Conservation (phyloP, 1,140 invertebrate genomes). For the Hylaeus anthracinus region DNA sequence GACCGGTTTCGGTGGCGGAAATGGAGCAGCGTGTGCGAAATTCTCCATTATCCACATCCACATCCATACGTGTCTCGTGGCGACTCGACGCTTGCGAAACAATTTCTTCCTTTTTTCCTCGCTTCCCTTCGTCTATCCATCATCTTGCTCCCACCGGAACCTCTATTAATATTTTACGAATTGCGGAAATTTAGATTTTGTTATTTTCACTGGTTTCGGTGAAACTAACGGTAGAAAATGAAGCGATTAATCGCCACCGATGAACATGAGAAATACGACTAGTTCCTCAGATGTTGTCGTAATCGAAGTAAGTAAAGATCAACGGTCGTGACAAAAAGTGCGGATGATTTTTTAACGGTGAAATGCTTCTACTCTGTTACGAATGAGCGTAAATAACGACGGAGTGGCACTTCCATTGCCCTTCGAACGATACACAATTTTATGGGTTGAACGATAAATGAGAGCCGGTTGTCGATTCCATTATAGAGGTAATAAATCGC, state of each 20-base stretch:
- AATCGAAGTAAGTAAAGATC: background rate
- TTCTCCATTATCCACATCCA: slow-evolving; percentile 37
- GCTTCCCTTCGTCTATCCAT: no score
- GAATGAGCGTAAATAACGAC: slow-evolving; percentile 26
- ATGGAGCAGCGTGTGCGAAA: slow-evolving; percentile 29
- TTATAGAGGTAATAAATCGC: slow-evolving; percentile 26
- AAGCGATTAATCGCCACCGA: no score
- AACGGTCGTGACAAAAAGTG: background rate
- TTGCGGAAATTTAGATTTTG: no score
- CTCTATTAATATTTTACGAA: no score
- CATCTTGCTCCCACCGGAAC: no score
- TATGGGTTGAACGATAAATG: slow-evolving; percentile 42
- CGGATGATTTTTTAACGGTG: slow-evolving; percentile 36
- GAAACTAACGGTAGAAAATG: no score
- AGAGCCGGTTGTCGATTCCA: slow-evolving; percentile 41
- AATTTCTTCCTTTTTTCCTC: no score
- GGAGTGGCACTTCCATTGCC: background rate
- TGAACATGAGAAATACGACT: no score
- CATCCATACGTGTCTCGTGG: background rate
- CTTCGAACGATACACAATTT: slow-evolving; percentile 29
- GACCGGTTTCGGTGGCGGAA: background rate
- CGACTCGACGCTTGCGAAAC: no score
- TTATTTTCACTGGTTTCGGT: no score
- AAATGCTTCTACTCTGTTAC: slow-evolving; percentile 15
- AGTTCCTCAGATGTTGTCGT: no score